These are phyloP conservation scores for Champsocephalus gunnari DNA, from an alignment of 2,797 vertebrate species.

Conservation along the genomic window DNA sequence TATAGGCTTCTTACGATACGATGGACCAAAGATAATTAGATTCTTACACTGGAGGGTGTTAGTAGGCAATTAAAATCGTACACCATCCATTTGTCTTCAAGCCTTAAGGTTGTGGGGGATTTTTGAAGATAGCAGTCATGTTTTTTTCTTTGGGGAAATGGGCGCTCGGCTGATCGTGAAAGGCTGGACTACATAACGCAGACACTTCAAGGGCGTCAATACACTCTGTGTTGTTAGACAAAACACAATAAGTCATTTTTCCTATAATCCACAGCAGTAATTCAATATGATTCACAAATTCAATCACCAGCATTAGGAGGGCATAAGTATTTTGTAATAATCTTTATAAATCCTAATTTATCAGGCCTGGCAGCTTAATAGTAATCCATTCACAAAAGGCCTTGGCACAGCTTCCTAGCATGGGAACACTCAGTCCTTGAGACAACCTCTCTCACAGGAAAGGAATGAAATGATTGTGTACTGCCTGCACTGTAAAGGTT, in stretches of 20 bases:
- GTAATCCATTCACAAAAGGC: constrained; percentile 85
- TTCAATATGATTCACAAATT: constrained; percentile 84
- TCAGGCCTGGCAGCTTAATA: constrained; percentile 82
- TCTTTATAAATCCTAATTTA: constrained; percentile 85
- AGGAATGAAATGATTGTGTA: constrained; percentile 71
- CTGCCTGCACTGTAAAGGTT: constrained; percentile 76
- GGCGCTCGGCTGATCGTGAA: constrained; percentile 61
- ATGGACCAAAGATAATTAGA: constrained; percentile 89
- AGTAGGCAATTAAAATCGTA: constrained; percentile 87
- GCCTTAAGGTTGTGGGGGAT: constrained; percentile 79
- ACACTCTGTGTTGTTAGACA: constrained; percentile 64
- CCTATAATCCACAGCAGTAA: constrained; percentile 74
- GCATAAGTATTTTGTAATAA: constrained; percentile 86
- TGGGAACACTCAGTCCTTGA: constrained; percentile 79
- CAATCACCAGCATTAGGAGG: constrained; percentile 83
- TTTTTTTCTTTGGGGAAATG: constrained; percentile 78
- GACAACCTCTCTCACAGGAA: constrained; percentile 78
- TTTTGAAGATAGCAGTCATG: constrained; percentile 79
- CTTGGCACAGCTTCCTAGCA: constrained; percentile 77
- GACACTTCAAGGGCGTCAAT: constrained; percentile 72
- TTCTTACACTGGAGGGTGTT: constrained; percentile 84
- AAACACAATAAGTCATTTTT: constrained; percentile 61
- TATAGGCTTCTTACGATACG: constrained; percentile 85
- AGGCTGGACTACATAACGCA: constrained; percentile 56
- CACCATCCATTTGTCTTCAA: constrained; percentile 87